A percentile compares a stretch with the other conserved stretches of the same genome.
These are phyloP conservation scores for Acromyrmex heyeri DNA, from an alignment of 1,140 invertebrate species.

Conservation along the genomic window DNA sequence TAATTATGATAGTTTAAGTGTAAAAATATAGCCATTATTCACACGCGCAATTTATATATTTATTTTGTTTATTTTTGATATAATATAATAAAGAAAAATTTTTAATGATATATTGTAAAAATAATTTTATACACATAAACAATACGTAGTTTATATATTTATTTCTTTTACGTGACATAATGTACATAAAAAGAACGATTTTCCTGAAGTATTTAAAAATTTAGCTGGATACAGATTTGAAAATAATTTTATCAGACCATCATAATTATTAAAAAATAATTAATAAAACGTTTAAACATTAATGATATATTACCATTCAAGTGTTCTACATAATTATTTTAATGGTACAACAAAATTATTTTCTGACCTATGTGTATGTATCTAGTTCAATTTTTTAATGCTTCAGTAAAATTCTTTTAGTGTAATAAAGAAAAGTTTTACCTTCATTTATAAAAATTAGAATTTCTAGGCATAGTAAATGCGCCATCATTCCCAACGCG, in stretches of 20 bases:
- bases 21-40: not conserved
- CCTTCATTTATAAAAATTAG: conserved; percentile 8
- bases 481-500: conserved; percentile 43
- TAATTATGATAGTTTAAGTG: not conserved
- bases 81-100: conserved; percentile 18
- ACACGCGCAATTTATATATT: not conserved
- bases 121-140: too few species aligned
- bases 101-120: not conserved
- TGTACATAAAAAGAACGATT: too few species aligned
- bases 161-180: not conserved
- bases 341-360: too few species aligned
- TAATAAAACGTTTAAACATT: too few species aligned
- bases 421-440: conserved; percentile 15
- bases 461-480: conserved; percentile 19
- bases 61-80: not conserved
- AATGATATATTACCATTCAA: too few species aligned
- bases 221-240: too few species aligned
- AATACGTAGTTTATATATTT: not conserved
- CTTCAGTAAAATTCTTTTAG: not conserved
- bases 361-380: too few species aligned
- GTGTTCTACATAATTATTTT: too few species aligned
- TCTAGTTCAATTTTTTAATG: too few species aligned
- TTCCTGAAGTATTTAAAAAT: too few species aligned
- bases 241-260: too few species aligned
- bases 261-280: too few species aligned